These are phyloP conservation scores for Metellina segmentata DNA, from an alignment of 2,888 invertebrate genomes.

Conservation along the genomic window DNA sequence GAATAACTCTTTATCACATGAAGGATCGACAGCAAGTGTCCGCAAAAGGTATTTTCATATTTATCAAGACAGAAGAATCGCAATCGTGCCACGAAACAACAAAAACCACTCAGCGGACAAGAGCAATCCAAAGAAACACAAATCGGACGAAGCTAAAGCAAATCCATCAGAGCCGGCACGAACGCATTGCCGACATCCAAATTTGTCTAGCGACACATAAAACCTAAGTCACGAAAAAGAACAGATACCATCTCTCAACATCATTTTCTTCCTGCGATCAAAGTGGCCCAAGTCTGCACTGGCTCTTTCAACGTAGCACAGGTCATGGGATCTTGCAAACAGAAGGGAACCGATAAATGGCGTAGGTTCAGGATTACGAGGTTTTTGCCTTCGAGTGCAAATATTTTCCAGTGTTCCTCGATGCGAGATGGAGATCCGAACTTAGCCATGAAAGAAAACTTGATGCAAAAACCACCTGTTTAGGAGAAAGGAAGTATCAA, in stretches of 20 bases:
- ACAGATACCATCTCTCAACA: background rate
- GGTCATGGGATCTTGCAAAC: background rate
- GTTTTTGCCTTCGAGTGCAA: no score
- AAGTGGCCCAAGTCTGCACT: slow-evolving; percentile 13
- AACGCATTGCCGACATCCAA: background rate
- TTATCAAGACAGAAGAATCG: background rate
- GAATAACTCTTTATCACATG: no score
- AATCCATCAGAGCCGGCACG: background rate
- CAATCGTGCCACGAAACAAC: background rate
- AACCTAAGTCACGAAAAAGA: slow-evolving; percentile 7
- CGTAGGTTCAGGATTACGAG: no score
- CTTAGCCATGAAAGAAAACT: no score
- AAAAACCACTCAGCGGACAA: background rate
- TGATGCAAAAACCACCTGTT: no score
- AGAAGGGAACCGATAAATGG: no score
- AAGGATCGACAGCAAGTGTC: background rate
- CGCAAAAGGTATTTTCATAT: background rate
- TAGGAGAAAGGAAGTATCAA: no score
- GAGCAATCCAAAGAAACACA: background rate
- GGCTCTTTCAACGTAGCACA: slow-evolving; percentile 28
- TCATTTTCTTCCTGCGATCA: background rate
- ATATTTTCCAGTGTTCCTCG: no score
- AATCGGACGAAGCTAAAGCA: background rate
- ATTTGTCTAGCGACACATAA: slow-evolving; percentile 2
- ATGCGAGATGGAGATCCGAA: no score